Evolutionary conservation across 2,797 vertebrate genomes (phyloP).

Genomic region (Schizopygopsis malacanthus): DNA sequence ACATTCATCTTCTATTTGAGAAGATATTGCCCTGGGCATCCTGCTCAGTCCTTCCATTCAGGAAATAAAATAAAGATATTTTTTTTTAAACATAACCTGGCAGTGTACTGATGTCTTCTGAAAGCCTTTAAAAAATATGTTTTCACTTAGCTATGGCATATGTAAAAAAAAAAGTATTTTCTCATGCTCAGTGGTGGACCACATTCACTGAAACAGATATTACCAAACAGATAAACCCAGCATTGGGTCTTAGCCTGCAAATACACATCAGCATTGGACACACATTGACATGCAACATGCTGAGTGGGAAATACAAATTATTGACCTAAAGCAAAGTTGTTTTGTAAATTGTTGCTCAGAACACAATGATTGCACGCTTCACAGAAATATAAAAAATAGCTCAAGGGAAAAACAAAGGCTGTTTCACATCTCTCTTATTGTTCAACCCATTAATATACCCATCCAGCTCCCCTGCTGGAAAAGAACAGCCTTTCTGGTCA

Average conservation of each 20-base stretch:
- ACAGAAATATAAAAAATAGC: background rate
- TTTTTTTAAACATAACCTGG: constrained; percentile 10
- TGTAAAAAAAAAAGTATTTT: background rate
- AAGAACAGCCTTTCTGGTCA: constrained; percentile 1
- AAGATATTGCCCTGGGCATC: constrained; percentile 65
- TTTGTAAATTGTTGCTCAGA: constrained; percentile 14
- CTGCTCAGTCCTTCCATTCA: constrained; percentile 46
- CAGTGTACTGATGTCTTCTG: constrained; percentile 30
- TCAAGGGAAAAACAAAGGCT: constrained; percentile 11
- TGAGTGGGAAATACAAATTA: constrained; percentile 18
- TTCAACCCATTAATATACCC: background rate
- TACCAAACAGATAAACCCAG: background rate
- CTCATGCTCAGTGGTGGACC: background rate
- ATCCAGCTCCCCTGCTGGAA: constrained; percentile 25
- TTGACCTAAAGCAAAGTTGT: constrained; percentile 12
- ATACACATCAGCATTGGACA: background rate
- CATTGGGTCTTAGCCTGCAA: constrained; percentile 4
- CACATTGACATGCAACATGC: constrained; percentile 8
- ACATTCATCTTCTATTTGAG: constrained; percentile 64
- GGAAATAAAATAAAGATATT: constrained; percentile 28
- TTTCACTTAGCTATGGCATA: background rate
- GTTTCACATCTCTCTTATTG: constrained; percentile 11
- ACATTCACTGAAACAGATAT: background rate
- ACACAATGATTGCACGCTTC: background rate
- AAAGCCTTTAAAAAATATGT: background rate